These are phyloP conservation scores for Ypsolopha scabrella DNA, from an alignment of 2,888 invertebrate species.

Conservation along the genomic window DNA sequence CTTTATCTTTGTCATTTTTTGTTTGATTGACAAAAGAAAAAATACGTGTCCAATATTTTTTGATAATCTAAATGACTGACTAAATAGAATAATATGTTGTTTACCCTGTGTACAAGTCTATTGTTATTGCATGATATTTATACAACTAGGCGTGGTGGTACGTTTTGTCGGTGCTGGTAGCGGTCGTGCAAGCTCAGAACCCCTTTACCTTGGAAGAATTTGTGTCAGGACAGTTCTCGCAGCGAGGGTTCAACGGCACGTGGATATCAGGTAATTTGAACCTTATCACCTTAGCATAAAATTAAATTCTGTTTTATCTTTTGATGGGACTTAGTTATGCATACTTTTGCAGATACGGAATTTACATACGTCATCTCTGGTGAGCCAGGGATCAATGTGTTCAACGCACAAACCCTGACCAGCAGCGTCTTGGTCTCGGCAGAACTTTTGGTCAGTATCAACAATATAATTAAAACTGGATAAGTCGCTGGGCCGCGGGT, in stretches of 20 bases:
- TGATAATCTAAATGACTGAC: no score
- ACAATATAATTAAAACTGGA: no score
- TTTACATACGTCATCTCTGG: conserved; percentile 63
- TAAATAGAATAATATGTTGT: no score
- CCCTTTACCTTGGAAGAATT: conserved; percentile 55
- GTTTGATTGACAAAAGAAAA: no score
- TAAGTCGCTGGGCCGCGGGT: no score
- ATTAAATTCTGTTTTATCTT: no score
- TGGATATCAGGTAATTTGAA: conserved; percentile 73
- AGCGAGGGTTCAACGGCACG: conserved; percentile 68
- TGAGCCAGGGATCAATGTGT: conserved; percentile 51
- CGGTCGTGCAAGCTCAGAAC: conserved; percentile 31
- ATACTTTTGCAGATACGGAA: conserved; percentile 53
- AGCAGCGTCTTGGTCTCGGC: conserved; percentile 43
- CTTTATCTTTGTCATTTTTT: no score
- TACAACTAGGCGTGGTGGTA: conserved; percentile 28
- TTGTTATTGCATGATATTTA: no score
- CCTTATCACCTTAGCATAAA: no score
- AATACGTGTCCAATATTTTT: no score
- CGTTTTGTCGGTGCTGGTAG: conserved; percentile 27
- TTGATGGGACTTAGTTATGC: conserved; percentile 6
- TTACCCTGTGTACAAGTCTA: no score
- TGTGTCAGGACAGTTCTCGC: conserved; percentile 38
- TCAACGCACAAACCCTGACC: conserved; percentile 44
- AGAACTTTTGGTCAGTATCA: conserved; percentile 49